These are phyloP conservation scores for Porites lutea DNA, from an alignment of 64 coral and sea anemone species.

Conservation along the genomic window DNA sequence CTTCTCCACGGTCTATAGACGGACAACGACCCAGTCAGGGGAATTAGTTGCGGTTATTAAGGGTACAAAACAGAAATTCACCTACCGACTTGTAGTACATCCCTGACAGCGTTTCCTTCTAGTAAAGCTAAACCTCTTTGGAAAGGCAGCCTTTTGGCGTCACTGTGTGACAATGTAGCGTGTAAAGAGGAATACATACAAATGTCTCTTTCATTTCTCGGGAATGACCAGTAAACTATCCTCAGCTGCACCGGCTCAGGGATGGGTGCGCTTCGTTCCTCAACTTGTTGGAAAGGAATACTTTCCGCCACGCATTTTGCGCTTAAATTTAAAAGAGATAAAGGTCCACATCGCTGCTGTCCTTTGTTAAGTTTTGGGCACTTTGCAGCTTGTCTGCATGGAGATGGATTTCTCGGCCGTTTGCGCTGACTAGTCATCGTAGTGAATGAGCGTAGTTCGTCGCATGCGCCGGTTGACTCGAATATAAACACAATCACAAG, in stretches of 20 bases:
- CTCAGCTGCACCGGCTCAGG: conserved; percentile 96
- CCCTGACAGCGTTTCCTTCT: conserved; percentile 89
- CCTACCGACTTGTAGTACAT: conserved; percentile 99
- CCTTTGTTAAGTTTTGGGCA: conserved; percentile 68
- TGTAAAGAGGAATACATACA: conserved; percentile 96
- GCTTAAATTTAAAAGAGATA: conserved; percentile 86
- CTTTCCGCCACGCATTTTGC: conserved; percentile 86
- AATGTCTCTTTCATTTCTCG: conserved; percentile 94
- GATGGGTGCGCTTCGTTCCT: conserved; percentile 85
- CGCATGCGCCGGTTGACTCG: conserved; percentile 52
- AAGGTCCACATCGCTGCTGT: conserved; percentile 63
- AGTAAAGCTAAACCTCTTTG: conserved; percentile 87
- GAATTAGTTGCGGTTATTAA: neutral
- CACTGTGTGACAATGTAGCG: conserved; percentile 70
- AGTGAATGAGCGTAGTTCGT: conserved; percentile 24
- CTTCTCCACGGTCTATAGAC: conserved; percentile 48
- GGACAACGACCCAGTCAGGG: conserved; percentile 3
- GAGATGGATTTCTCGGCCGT: conserved; percentile 60
- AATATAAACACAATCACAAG: conserved; percentile 67
- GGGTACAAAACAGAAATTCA: conserved; percentile 54
- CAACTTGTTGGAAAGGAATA: conserved; percentile 96
- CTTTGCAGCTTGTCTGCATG: conserved; percentile 65
- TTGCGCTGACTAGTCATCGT: conserved; percentile 59
- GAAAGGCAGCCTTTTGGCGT: conserved; percentile 90
- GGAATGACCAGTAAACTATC: conserved; percentile 98